A percentile compares a stretch with the other conserved stretches of the same genome.
phyloP scores from a whole-genome alignment of 2,888 invertebrate genomes.

The Mycalesis mineus region DNA sequence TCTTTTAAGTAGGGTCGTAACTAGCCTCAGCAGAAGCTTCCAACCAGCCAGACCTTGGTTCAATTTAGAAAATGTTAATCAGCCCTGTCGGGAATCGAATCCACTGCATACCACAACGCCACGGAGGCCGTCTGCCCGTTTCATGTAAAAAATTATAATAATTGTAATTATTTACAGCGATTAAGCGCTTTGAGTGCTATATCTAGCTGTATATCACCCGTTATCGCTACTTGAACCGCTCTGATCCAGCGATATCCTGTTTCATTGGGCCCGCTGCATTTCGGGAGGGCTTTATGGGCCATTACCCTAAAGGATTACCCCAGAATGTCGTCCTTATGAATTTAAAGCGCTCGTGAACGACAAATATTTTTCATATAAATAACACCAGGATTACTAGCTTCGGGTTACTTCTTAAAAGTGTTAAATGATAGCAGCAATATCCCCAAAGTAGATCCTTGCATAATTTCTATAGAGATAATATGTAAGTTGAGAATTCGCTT shows the following conservation, averaged over 20 bases:
- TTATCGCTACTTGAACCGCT: conserved; percentile 10
- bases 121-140: too few species aligned
- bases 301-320: conserved; percentile 17
- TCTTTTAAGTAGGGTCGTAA: too few species aligned
- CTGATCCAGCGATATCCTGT: conserved; percentile 14
- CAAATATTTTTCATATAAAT: conserved; percentile 16
- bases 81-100: too few species aligned
- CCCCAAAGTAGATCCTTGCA: not conserved
- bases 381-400: conserved; percentile 1
- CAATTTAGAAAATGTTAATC: too few species aligned
- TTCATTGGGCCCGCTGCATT: conserved; percentile 6
- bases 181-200: not conserved
- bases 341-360: conserved; percentile 14
- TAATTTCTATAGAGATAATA: too few species aligned
- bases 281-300: conserved; percentile 14
- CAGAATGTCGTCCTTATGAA: conserved; percentile 14
- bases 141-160: too few species aligned
- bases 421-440: not conserved
- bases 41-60: too few species aligned
- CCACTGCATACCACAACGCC: too few species aligned
- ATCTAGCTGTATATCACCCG: conserved; percentile 5
- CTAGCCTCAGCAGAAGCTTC: too few species aligned
- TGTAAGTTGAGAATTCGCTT: too few species aligned
- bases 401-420: conserved; percentile 2
- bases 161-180: not conserved